phyloP scores from a whole-genome alignment of 2,797 vertebrate genomes.

The Cottoperca gobio region DNA sequence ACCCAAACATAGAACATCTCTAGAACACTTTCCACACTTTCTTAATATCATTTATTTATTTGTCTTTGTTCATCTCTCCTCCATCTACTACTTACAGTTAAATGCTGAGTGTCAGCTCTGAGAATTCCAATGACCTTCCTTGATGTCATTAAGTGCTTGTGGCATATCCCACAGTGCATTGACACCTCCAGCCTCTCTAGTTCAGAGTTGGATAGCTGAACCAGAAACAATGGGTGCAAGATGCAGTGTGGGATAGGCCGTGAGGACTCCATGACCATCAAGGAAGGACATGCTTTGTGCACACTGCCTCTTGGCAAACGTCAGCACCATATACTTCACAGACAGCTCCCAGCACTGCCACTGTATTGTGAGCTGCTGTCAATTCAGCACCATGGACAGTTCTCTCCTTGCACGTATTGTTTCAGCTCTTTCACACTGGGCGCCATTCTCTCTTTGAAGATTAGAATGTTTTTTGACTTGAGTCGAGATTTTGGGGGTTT shows the following conservation, averaged over 20 bases:
- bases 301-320: slow-evolving; percentile 39
- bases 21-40: background rate
- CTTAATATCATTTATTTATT: background rate
- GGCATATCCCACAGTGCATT: slow-evolving; percentile 29
- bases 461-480: background rate
- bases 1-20: background rate
- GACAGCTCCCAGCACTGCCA: slow-evolving; percentile 32
- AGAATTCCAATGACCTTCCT: slow-evolving; percentile 46
- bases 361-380: background rate
- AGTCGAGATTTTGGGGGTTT: background rate
- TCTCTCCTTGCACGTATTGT: background rate
- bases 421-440: background rate
- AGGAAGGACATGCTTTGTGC: slow-evolving; percentile 62
- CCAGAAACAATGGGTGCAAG: slow-evolving; percentile 62
- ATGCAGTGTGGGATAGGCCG: slow-evolving; percentile 45
- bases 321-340: slow-evolving; percentile 35
- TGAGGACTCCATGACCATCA: slow-evolving; percentile 46
- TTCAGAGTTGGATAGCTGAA: slow-evolving; percentile 50
- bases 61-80: background rate
- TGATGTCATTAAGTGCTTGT: slow-evolving; percentile 49
- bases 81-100: background rate
- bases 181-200: slow-evolving; percentile 37
- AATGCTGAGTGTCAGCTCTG: slow-evolving; percentile 26
- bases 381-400: slow-evolving; percentile 57
- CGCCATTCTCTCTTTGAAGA: background rate